phyloP scores from a whole-genome alignment of 2,797 vertebrate genomes.

The Sebastiscus tertius region DNA sequence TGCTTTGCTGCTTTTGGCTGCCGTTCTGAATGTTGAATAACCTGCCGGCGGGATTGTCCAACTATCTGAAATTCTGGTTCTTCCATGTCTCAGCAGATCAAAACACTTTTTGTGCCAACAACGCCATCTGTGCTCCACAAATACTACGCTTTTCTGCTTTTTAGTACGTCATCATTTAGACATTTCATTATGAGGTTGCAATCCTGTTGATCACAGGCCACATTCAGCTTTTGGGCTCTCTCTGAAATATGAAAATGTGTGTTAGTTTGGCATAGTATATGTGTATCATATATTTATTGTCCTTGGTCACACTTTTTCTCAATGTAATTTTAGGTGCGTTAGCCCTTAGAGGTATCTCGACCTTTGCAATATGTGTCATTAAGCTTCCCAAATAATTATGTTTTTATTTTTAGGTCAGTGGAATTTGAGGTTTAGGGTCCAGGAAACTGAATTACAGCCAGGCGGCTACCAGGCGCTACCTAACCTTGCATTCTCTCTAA shows the following conservation, averaged over 20 bases:
- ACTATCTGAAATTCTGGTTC: conserved; percentile 26
- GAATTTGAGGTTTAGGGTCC: neutral
- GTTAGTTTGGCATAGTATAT: neutral
- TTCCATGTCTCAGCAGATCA: conserved; percentile 16
- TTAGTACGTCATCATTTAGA: neutral
- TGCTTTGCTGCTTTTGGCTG: conserved; percentile 36
- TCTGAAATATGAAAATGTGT: neutral
- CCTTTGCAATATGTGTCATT: neutral
- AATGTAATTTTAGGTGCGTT: neutral
- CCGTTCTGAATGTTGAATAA: conserved; percentile 22
- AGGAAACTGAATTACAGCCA: neutral
- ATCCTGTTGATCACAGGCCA: neutral
- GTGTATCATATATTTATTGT: neutral
- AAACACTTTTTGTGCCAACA: conserved; percentile 5
- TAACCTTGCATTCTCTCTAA: too few relatives aligned
- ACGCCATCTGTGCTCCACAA: neutral
- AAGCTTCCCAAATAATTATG: neutral
- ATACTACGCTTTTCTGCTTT: neutral
- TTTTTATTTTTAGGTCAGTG: neutral
- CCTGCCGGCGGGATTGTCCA: neutral
- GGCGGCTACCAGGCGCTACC: too few relatives aligned
- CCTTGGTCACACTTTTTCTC: neutral
- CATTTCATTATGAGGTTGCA: neutral
- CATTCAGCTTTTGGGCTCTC: neutral
- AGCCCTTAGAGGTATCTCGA: neutral